phyloP scores from a whole-genome alignment of 2,888 invertebrate genomes.

The Calameuta pallipes region DNA sequence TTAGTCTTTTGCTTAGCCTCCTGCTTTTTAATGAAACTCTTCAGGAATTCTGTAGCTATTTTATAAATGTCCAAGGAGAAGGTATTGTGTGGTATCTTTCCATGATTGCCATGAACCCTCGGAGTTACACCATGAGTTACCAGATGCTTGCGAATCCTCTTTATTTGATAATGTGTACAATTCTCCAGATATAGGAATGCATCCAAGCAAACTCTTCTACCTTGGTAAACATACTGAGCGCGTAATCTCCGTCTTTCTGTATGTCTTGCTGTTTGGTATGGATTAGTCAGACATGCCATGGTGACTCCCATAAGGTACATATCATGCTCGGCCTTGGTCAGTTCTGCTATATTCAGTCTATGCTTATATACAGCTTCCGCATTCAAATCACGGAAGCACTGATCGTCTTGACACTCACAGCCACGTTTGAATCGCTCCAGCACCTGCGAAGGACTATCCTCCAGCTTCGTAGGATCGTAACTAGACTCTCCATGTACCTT shows the following conservation, averaged over 20 bases:
- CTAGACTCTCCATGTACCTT: slow-evolving; percentile 64
- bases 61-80: slow-evolving; percentile 83
- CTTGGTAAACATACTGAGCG: slow-evolving; percentile 83
- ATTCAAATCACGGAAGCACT: slow-evolving; percentile 80
- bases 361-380: slow-evolving; percentile 82
- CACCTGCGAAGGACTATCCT: slow-evolving; percentile 78
- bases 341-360: slow-evolving; percentile 80
- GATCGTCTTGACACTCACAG: slow-evolving; percentile 81
- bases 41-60: slow-evolving; percentile 81
- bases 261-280: slow-evolving; percentile 76
- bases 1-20: slow-evolving; percentile 69
- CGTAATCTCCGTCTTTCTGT: slow-evolving; percentile 79
- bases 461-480: slow-evolving; percentile 74
- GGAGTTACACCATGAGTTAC: slow-evolving; percentile 84
- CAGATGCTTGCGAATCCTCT: slow-evolving; percentile 81
- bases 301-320: slow-evolving; percentile 90
- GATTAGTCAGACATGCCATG: slow-evolving; percentile 82
- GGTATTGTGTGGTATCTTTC: slow-evolving; percentile 84
- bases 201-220: slow-evolving; percentile 80
- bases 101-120: slow-evolving; percentile 82
- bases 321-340: slow-evolving; percentile 84
- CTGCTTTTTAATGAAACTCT: slow-evolving; percentile 78
- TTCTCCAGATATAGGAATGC: slow-evolving; percentile 84
- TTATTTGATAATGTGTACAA: slow-evolving; percentile 82
- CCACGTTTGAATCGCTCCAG: slow-evolving; percentile 77